phyloP scores from a whole-genome alignment of 92 coral and sea anemone species.

The Plumapathes pennacea region DNA sequence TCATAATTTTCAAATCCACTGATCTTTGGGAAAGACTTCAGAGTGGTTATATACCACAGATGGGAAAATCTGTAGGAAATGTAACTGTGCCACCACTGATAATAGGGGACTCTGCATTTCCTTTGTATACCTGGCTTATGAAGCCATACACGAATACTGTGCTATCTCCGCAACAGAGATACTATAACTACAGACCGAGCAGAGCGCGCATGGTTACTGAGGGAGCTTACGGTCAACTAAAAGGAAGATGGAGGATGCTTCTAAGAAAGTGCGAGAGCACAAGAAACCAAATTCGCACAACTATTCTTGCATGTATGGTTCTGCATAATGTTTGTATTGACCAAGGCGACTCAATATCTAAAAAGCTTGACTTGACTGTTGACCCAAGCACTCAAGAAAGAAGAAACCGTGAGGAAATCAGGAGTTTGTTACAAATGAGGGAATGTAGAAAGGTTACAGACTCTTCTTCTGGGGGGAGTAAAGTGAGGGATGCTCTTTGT shows the following conservation, averaged over 20 bases:
- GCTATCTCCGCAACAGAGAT: constrained; percentile 12
- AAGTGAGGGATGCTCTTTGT: constrained; percentile 14
- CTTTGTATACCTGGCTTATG: constrained; percentile 29
- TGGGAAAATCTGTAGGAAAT: constrained; percentile 18
- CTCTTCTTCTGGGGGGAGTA: no score
- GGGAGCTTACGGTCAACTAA: constrained; percentile 14
- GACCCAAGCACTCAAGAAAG: constrained; percentile 23
- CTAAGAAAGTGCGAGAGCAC: constrained; percentile 25
- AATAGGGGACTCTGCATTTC: constrained; percentile 33
- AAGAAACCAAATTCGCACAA: constrained; percentile 9
- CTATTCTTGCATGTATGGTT: constrained; percentile 8
- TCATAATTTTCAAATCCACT: constrained; percentile 2
- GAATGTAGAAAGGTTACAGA: no score
- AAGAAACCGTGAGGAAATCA: constrained; percentile 22
- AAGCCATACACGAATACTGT: constrained; percentile 24
- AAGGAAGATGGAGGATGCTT: constrained; percentile 21
- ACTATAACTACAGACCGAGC: constrained; percentile 9
- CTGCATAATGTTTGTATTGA: constrained; percentile 17
- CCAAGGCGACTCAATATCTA: constrained; percentile 20
- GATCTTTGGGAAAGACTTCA: constrained; percentile 7
- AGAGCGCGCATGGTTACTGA: constrained; percentile 13
- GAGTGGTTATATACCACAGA: constrained; percentile 7
- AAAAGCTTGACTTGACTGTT: constrained; percentile 10
- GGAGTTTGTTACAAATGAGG: constrained; percentile 15
- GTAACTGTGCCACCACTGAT: constrained; percentile 24